Percentiles rank a stretch among this genome's conserved stretches.
Conservation (phyloP, 2,888 invertebrate species). For the Dolichomitus sp. region DNA sequence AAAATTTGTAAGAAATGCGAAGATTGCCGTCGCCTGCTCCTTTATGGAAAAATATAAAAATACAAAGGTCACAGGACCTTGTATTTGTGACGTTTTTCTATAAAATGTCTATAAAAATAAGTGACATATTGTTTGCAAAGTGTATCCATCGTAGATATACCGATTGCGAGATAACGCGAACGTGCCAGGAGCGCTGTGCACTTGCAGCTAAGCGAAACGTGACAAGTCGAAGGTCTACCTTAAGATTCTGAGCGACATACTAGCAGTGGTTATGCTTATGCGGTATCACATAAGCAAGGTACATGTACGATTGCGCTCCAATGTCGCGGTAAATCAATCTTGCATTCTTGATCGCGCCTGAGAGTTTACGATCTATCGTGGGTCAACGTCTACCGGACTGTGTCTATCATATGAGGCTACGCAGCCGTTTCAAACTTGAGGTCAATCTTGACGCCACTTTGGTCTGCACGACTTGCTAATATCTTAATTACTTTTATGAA, state of each 20-base stretch:
- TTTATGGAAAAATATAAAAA: no score
- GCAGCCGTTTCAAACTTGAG: conserved; percentile 26
- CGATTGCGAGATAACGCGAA: conserved; percentile 38
- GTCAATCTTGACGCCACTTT: conserved; percentile 25
- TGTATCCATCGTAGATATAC: conserved; percentile 2
- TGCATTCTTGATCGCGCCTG: conserved; percentile 52
- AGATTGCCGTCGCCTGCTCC: no score
- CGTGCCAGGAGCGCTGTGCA: conserved; percentile 47
- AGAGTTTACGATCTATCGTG: conserved; percentile 56
- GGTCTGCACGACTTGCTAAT: conserved; percentile 1
- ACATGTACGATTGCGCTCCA: conserved; percentile 57
- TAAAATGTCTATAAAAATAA: neutral
- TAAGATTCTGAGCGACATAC: conserved; percentile 47
- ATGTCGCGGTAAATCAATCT: conserved; percentile 65
- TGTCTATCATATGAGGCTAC: conserved; percentile 13
- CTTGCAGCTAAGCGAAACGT: conserved; percentile 58
- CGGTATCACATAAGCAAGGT: conserved; percentile 30
- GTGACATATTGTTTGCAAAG: neutral
- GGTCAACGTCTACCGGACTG: conserved; percentile 48
- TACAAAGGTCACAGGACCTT: neutral
- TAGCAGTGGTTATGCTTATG: conserved; percentile 5
- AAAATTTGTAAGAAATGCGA: no score
- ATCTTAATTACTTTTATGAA: conserved; percentile 8
- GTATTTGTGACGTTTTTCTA: neutral
- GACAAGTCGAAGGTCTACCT: conserved; percentile 62